Evolutionary conservation across 1,140 invertebrate species (phyloP), one percentile per base, ranked within the genome.

Genomic region (Calliphora vicina): DNA sequence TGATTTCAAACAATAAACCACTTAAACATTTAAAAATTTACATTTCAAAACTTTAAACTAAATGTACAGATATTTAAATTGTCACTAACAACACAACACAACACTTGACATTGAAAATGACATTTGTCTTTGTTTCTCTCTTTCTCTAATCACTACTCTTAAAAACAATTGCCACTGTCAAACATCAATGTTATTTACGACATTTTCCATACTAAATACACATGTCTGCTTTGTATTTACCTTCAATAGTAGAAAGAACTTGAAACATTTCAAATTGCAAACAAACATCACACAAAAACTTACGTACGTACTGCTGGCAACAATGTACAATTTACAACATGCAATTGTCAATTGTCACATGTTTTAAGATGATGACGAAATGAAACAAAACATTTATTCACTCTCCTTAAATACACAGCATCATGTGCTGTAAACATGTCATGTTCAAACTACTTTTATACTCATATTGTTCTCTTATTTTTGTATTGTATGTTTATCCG

Each of bases 291-390:
- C n/a, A n/a, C n/a, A n/a, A n/a, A n/a, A n/a, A n/a, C n/a, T n/a
- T n/a, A n/a, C n/a, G n/a, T n/a, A n/a, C n/a, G n/a, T n/a, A n/a
- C n/a, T n/a, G n/a, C n/a, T 12, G 15, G 13, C 61, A 67, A 23
- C 61, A 67, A 67, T 25, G 20, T 8, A 23, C 61, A 12, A 25
- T 10, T 17, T 25, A 67, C 61, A 67, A 67, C 61, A 67, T 67
- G 61, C 61, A 67, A 67, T 67, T 67, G 61, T 67, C 61, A 67
- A 67, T 67, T 67, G 61, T 67, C 61, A 67, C 61, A 67, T 67
- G 61, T 23, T 67, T 10, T 6, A 23, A n/a, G 15, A 57, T 57
- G 50, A 57, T 57, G 50, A 57, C 6, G 50, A 57, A 57, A n/a
- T 6, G n/a, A 57, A 57, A 57, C 15, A 15, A 15, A 57, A 57